Percentiles rank a stretch among this genome's conserved stretches.
These are phyloP conservation scores for Pipistrellus pygmaeus DNA, from an alignment of 2,797 vertebrate genomes.

Conservation along the genomic window DNA sequence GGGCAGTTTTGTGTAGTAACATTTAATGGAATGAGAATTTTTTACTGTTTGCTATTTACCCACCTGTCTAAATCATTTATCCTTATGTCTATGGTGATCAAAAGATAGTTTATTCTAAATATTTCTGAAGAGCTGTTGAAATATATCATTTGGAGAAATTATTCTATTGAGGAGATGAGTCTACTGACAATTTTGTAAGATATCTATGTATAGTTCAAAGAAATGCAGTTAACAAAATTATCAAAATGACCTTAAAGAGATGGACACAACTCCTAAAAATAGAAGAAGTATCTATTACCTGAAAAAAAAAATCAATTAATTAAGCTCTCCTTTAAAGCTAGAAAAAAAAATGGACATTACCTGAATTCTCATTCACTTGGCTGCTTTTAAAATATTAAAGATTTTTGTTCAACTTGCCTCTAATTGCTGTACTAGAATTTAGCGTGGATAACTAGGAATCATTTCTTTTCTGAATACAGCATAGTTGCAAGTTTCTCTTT, in stretches of 20 bases:
- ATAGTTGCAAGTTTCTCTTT: conserved; percentile 49
- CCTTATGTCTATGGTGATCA: not conserved
- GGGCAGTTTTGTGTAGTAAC: not conserved
- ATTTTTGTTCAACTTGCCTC: conserved; percentile 23
- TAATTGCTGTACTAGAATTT: conserved; percentile 38
- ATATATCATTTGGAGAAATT: conserved; percentile 54
- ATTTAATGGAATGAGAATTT: not conserved
- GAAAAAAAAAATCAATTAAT: not conserved
- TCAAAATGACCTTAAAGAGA: conserved; percentile 42
- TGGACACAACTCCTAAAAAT: not conserved
- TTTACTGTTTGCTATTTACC: not conserved
- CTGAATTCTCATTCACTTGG: conserved; percentile 19
- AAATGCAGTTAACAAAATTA: not conserved
- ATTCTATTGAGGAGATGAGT: not conserved
- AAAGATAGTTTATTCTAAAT: conserved; percentile 41
- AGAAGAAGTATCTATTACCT: not conserved
- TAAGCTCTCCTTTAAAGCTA: conserved; percentile 35
- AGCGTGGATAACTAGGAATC: conserved; percentile 37
- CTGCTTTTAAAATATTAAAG: conserved; percentile 25
- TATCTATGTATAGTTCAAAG: conserved; percentile 2
- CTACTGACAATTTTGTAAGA: conserved; percentile 34
- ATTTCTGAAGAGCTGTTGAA: not conserved
- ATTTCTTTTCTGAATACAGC: conserved; percentile 40
- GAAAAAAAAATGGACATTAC: not conserved
- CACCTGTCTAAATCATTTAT: not conserved